A percentile compares a stretch with the other conserved stretches of the same genome.
Evolutionary conservation across 2,888 invertebrate species (phyloP).

Genomic region (Hartigia nigra): DNA sequence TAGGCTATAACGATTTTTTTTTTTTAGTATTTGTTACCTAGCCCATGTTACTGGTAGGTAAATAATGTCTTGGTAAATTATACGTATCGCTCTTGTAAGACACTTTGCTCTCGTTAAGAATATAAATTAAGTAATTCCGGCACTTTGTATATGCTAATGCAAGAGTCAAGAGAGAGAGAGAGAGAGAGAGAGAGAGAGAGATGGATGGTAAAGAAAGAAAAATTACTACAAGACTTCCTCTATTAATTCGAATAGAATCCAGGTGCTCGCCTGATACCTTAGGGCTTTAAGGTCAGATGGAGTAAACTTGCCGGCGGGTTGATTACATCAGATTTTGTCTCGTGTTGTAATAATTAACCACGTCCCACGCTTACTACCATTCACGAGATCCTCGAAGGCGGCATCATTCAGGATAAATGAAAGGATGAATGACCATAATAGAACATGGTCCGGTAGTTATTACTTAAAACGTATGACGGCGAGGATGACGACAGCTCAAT

Average conservation of each 20-base stretch:
- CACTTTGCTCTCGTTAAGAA: slow-evolving; percentile 35
- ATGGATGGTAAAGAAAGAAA: neutral
- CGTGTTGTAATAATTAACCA: neutral
- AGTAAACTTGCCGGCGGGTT: neutral
- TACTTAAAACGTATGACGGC: neutral
- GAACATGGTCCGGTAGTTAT: neutral
- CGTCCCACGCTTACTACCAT: neutral
- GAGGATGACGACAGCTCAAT: neutral
- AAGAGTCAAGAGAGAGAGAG: neutral
- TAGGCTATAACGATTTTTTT: neutral
- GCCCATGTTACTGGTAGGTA: neutral
- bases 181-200: neutral
- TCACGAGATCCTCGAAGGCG: neutral
- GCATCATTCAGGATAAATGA: no score
- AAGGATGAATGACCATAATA: neutral
- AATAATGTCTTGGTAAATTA: neutral
- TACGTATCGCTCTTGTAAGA: neutral
- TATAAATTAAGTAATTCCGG: slow-evolving; percentile 40
- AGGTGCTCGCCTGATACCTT: neutral
- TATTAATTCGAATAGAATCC: neutral
- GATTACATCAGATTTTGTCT: neutral
- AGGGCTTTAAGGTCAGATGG: neutral
- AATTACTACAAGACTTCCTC: neutral
- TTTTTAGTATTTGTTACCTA: neutral
- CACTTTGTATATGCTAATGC: slow-evolving; percentile 26